Evolutionary conservation across 30 jellyfish, hydroid and myxozoan species (phyloP), one percentile per base, ranked within the genome.

Genomic region (Aurelia sp.): DNA sequence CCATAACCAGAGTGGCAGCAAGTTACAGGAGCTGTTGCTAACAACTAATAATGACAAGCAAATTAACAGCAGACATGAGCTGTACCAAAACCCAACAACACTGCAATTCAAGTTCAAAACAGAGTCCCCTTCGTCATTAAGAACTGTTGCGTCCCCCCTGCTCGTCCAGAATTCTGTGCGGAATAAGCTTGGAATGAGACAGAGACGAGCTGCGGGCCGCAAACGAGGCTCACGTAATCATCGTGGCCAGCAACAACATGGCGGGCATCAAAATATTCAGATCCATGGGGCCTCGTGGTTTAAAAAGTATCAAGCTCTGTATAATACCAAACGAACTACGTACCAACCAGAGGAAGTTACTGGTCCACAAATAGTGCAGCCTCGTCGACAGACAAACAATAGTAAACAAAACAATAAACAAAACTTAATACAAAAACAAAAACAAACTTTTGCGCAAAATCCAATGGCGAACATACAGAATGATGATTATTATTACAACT

Each of bases 91-190:
- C 61, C 93, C 93, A 3, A 84, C 63, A 65, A 72, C 41, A 3
- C 69, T 68, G 22, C 81, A 84, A 65, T 67, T 84, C 6, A 67
- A 84, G 30, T 84, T 84, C 77, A 72, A 84, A 67, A 84, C 93
- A n/a, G 93, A 84, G 78, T 64, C 93, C 10, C 82, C 93, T 19
- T 84, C 78, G 27, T 84, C 88, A 3, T 51, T 84, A 55, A 31
- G 78, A 67, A 84, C 88, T 8, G 93, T 72, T 5, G 93, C 93
- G 2, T 84, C 93, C 19, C 93, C 93, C 3, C 78, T 84, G 41
- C 88, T 84, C 47, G 82, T 84, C 20, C 93, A 84, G 51, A 84
- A 84, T 47, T 59, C 80, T 0, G 85, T 82, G 12, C 74, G 61
- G 35, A 70, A 68, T 60, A 82, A 50, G 17, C 71, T 69, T 4